Conservation (phyloP, 2,797 vertebrate genomes). For the Enteromius radiatus region DNA sequence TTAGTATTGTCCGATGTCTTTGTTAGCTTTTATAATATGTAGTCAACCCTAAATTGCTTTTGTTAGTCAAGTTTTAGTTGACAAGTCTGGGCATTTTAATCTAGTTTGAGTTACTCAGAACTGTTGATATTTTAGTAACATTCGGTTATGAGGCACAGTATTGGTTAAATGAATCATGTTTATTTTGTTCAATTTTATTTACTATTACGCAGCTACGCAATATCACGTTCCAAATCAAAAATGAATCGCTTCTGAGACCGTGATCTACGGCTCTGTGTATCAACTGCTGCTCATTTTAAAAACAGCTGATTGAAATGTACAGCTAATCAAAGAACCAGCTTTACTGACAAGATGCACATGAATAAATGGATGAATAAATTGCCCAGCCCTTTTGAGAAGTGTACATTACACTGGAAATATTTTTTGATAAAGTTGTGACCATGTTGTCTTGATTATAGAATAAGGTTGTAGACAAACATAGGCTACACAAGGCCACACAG, state of each 20-base stretch:
- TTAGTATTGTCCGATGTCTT: background rate
- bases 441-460: background rate
- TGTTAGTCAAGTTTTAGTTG: background rate
- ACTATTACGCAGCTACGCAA: too few species aligned
- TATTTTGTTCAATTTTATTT: background rate
- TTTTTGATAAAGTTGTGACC: background rate
- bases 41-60: background rate
- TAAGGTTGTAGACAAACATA: background rate
- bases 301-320: too few species aligned
- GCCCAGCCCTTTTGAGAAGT: background rate
- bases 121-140: background rate
- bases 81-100: background rate
- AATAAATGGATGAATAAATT: too few species aligned
- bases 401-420: background rate
- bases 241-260: too few species aligned
- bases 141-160: background rate
- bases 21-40: background rate
- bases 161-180: background rate
- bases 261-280: too few species aligned
- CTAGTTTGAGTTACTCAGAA: background rate
- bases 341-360: too few species aligned
- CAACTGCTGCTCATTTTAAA: too few species aligned
- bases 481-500: background rate
- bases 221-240: too few species aligned
- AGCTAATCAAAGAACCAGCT: too few species aligned